These are phyloP conservation scores for Buathra laborator DNA, from an alignment of 2,888 invertebrate species.

Conservation along the genomic window DNA sequence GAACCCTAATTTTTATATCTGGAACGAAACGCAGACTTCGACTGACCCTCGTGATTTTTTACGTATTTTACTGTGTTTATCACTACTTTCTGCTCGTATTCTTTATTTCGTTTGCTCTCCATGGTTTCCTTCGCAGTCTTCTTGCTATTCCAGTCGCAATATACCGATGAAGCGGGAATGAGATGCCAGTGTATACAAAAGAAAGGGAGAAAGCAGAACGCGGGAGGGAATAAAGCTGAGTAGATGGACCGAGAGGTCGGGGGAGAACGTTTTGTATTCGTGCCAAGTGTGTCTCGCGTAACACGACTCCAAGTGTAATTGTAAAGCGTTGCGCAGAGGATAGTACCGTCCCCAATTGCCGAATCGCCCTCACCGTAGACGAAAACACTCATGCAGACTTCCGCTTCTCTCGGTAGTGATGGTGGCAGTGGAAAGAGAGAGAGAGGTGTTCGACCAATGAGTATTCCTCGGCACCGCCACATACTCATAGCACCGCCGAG, in stretches of 20 bases:
- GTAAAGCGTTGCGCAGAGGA: slow-evolving; percentile 35
- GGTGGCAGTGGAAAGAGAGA: slow-evolving; percentile 53
- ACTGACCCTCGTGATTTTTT: background rate
- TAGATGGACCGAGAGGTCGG: slow-evolving; percentile 46
- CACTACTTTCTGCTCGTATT: slow-evolving; percentile 7
- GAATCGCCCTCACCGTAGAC: slow-evolving; percentile 37
- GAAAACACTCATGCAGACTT: slow-evolving; percentile 42
- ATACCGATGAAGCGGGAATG: slow-evolving; percentile 45
- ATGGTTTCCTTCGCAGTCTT: background rate
- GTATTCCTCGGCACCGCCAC: slow-evolving; percentile 39
- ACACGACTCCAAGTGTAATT: slow-evolving; percentile 56
- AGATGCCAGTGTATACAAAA: background rate
- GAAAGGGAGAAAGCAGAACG: background rate
- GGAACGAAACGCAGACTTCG: background rate
- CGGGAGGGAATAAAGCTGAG: slow-evolving; percentile 21
- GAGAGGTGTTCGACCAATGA: slow-evolving; percentile 45
- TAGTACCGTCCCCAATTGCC: slow-evolving; percentile 51
- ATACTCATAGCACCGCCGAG: slow-evolving; percentile 45
- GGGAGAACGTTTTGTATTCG: slow-evolving; percentile 73
- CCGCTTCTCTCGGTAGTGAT: slow-evolving; percentile 13
- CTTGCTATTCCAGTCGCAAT: slow-evolving; percentile 53
- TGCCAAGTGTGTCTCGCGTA: slow-evolving; percentile 72
- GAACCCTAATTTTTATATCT: no score
- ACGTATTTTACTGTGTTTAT: background rate
- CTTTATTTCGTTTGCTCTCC: slow-evolving; percentile 3